Percentiles rank a stretch among this genome's conserved stretches.
phyloP scores from a whole-genome alignment of 35 echinoderm and acorn worm species.

The Lytechinus pictus region DNA sequence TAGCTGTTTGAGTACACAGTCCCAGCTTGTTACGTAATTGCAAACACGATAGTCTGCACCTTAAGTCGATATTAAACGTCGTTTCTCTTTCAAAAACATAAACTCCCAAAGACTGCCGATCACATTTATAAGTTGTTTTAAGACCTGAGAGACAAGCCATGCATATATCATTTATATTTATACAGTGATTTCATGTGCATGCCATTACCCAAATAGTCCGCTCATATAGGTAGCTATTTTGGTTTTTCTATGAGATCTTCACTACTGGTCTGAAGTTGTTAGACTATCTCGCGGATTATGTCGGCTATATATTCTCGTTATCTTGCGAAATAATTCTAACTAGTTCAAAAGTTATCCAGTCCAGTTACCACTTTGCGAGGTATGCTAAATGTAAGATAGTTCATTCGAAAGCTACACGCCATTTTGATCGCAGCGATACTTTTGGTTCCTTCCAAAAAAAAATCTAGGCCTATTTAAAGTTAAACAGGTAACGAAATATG shows the following conservation, averaged over 20 bases:
- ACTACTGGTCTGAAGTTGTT: neutral
- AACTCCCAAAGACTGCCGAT: too few species aligned
- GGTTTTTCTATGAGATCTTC: neutral
- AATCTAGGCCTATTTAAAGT: neutral
- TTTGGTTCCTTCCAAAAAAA: too few species aligned
- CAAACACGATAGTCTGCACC: neutral
- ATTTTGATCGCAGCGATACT: too few species aligned
- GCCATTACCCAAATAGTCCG: neutral
- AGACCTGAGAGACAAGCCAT: too few species aligned
- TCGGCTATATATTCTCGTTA: neutral
- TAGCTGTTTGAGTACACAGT: neutral
- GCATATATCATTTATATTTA: too few species aligned
- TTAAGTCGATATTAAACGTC: too few species aligned
- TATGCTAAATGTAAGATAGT: too few species aligned
- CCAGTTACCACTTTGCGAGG: too few species aligned
- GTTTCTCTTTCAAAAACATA: too few species aligned
- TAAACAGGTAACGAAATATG: neutral
- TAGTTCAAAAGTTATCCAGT: neutral
- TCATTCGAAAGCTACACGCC: too few species aligned
- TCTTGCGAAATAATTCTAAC: neutral
- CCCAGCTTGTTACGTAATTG: neutral
- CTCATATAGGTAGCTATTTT: neutral
- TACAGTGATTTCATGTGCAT: too few species aligned
- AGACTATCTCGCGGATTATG: neutral
- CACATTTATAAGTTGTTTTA: too few species aligned